Conservation (phyloP, 2,888 invertebrate genomes). For the Rhaphigaster nebulosa region DNA sequence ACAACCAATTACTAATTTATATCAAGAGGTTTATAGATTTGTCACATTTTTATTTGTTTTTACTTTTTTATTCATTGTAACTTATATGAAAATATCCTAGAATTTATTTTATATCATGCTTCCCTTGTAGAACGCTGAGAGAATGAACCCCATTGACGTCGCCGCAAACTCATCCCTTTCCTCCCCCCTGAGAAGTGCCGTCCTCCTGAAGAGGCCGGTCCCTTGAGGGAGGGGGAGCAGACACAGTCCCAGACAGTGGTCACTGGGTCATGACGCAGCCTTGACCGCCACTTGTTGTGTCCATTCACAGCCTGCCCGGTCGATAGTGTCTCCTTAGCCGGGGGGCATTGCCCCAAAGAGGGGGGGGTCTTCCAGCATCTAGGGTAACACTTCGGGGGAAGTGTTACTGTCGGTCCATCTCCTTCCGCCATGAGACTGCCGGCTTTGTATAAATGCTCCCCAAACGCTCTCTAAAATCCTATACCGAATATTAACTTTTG, state of each 20-base stretch:
- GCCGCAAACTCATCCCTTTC: neutral
- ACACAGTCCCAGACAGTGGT: slow-evolving; percentile 22
- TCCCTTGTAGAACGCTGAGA: neutral
- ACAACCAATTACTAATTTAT: too few relatives aligned
- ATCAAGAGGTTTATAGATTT: too few relatives aligned
- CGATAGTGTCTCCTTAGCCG: slow-evolving; percentile 24
- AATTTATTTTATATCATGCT: neutral
- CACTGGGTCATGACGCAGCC: slow-evolving; percentile 37
- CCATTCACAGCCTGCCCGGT: slow-evolving; percentile 30
- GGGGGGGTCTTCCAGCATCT: neutral
- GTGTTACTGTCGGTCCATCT: neutral
- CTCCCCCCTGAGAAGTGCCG: neutral
- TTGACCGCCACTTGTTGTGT: slow-evolving; percentile 48
- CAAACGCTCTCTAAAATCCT: too few relatives aligned
- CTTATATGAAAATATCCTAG: too few relatives aligned
- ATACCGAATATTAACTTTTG: too few relatives aligned
- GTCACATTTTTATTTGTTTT: too few relatives aligned
- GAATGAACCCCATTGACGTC: neutral
- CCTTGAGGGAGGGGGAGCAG: neutral
- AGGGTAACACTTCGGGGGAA: neutral
- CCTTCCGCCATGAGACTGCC: neutral
- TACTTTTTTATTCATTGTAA: too few relatives aligned
- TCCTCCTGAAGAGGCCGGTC: neutral
- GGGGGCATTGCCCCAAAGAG: slow-evolving; percentile 17
- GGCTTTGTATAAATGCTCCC: too few relatives aligned